Conservation (phyloP, 2,113 vertebrate genomes). For the Athene noctua region DNA sequence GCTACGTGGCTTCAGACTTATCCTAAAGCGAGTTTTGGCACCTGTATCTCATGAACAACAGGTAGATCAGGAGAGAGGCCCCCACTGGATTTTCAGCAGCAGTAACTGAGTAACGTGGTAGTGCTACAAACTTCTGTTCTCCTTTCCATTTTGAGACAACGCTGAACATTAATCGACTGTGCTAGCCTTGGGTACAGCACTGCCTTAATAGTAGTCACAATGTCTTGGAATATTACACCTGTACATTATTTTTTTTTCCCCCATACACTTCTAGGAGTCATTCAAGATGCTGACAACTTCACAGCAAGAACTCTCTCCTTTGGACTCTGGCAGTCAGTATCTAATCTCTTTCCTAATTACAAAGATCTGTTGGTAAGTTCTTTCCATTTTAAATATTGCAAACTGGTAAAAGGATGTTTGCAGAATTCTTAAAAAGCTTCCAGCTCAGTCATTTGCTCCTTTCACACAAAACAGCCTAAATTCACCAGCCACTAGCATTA, state of each 20-base stretch:
- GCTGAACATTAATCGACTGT: not conserved
- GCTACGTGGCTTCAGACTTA: not conserved
- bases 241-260: not conserved
- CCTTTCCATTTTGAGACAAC: not conserved
- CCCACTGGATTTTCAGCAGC: not conserved
- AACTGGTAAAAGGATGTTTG: not conserved
- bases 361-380: not conserved
- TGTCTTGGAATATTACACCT: not conserved
- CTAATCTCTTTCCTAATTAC: not conserved
- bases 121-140: not conserved
- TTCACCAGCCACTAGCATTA: not conserved
- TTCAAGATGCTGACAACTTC: not conserved
- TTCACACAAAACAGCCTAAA: not conserved
- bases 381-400: not conserved
- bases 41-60: accelerated
- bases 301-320: not conserved
- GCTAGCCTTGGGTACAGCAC: not conserved
- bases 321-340: not conserved
- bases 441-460: not conserved
- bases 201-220: not conserved
- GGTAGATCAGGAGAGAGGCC: not conserved
- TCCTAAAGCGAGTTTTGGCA: not conserved
- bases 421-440: not conserved
- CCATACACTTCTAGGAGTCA: not conserved
- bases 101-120: not conserved